Conservation (phyloP, 2,888 invertebrate genomes). For the Parnassius smintheus region DNA sequence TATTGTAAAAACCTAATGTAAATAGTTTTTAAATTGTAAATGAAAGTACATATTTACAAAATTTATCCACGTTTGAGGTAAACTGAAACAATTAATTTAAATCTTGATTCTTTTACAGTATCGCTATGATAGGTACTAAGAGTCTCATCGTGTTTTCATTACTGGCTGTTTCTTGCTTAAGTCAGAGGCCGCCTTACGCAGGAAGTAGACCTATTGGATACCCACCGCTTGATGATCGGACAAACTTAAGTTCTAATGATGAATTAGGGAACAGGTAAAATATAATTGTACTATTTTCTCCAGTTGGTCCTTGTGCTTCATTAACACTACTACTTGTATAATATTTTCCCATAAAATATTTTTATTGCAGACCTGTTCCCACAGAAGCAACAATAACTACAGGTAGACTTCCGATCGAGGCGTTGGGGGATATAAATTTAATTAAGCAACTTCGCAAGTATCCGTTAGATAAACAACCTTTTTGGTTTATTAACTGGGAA, state of each 20-base stretch:
- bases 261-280: slow-evolving; percentile 65
- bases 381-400: slow-evolving; percentile 44
- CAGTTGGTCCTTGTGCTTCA: no score
- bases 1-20: no score
- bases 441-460: slow-evolving; percentile 82
- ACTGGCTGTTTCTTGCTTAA: not conserved
- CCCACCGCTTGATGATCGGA: slow-evolving; percentile 76
- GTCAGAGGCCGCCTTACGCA: slow-evolving; percentile 85
- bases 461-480: slow-evolving; percentile 85
- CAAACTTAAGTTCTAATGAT: slow-evolving; percentile 39
- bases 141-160: slow-evolving; percentile 6
- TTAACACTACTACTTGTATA: no score
- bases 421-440: slow-evolving; percentile 81
- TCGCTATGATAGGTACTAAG: not conserved
- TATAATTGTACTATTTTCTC: no score
- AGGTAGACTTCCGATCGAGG: slow-evolving; percentile 81
- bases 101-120: not conserved
- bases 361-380: slow-evolving; percentile 26
- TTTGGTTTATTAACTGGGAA: slow-evolving; percentile 86
- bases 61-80: no score
- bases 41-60: no score
- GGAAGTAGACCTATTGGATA: slow-evolving; percentile 81
- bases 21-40: no score
- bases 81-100: no score
- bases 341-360: not conserved